Conservation (phyloP, 2,888 invertebrate species). For the Sarcophaga variegata region DNA sequence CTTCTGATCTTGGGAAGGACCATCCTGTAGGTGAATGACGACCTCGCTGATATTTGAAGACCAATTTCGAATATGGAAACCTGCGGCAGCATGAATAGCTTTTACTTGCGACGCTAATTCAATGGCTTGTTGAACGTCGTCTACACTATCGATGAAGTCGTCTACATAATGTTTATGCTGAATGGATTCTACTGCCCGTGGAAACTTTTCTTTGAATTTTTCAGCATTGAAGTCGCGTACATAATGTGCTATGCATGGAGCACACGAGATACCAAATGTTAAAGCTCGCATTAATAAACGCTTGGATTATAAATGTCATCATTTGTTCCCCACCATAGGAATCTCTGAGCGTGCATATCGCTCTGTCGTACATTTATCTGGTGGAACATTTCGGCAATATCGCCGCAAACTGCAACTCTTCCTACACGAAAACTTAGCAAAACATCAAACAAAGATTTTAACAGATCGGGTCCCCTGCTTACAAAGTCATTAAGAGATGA, state of each 20-base stretch:
- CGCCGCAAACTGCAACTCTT: too few species aligned
- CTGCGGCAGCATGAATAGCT: constrained; percentile 40
- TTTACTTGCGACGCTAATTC: constrained; percentile 39
- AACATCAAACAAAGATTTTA: too few species aligned
- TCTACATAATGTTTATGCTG: constrained; percentile 5
- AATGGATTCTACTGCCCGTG: too few species aligned
- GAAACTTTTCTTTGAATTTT: background rate
- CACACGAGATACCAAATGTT: constrained; percentile 61
- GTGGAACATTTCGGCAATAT: too few species aligned
- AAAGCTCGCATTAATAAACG: constrained; percentile 21
- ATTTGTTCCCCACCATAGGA: constrained; percentile 69
- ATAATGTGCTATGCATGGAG: constrained; percentile 61
- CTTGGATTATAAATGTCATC: constrained; percentile 55
- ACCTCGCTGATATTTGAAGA: constrained; percentile 29
- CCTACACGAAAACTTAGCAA: too few species aligned
- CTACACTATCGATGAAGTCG: constrained; percentile 26
- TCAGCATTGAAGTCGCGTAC: constrained; percentile 53
- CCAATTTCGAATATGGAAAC: constrained; percentile 60
- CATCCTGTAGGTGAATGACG: background rate
- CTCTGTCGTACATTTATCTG: too few species aligned
- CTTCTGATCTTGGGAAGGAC: too few species aligned
- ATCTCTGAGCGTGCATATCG: constrained; percentile 51
- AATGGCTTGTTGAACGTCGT: background rate
- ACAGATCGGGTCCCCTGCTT: too few species aligned
- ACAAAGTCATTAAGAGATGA: too few species aligned